Evolutionary conservation across 1,140 invertebrate species (phyloP).

Genomic region (Drosophila nebulosa): DNA sequence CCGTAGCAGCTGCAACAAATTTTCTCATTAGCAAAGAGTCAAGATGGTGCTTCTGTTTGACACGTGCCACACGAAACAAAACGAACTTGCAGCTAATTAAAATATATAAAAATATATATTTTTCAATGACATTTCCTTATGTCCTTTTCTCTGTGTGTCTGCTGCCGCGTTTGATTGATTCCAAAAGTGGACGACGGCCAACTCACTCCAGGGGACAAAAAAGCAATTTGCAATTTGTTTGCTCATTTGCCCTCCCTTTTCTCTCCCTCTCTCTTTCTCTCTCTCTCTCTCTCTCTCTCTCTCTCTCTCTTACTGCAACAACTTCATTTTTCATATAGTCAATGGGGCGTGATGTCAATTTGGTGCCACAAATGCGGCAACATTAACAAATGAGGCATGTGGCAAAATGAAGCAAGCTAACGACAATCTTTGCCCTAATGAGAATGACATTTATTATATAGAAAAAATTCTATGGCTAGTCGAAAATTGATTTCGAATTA

Average conservation of each 20-base stretch:
- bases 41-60: constrained; percentile 19
- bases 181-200: background rate
- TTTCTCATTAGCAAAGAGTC: constrained; percentile 44
- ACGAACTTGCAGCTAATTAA: constrained; percentile 31
- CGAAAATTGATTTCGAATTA: background rate
- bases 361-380: background rate
- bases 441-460: background rate
- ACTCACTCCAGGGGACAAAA: background rate
- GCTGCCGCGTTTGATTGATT: background rate
- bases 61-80: constrained; percentile 6
- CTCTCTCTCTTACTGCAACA: background rate
- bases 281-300: background rate
- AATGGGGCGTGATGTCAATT: background rate
- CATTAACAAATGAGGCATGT: background rate
- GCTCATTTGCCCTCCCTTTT: too few species aligned
- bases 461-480: background rate
- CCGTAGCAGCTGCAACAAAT: constrained; percentile 22
- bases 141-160: background rate
- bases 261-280: background rate
- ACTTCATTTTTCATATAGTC: constrained; percentile 4
- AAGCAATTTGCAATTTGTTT: constrained; percentile 46
- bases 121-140: constrained; percentile 10
- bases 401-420: background rate
- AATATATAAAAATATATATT: constrained; percentile 3
- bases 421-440: background rate